Base-by-base conservation (phyloP, 2,113 vertebrate genomes). In the Cyphomyrus plagiostoma region DNA sequence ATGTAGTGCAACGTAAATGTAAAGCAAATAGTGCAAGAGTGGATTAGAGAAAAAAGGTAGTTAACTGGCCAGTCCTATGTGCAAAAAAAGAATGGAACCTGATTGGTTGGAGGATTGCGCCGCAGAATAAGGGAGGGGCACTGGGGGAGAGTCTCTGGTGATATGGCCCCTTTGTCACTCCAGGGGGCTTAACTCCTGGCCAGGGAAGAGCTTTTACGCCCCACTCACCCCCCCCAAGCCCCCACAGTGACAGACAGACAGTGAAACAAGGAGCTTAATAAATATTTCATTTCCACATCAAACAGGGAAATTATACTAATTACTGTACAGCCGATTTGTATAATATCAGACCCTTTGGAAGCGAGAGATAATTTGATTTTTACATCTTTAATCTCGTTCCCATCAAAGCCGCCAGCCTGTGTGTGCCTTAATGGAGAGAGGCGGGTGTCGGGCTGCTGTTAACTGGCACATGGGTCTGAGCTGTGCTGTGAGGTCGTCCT, bases 231-330 rank as follows among this genome's bases (percentile, higher is more conserved):
- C 87, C 58, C n/a, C 58, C 48, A 21, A 87, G 89, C 83, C 50
- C 2, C 35, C n/a, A 30, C 21, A 49, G 42, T 89, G 89, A 91
- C 19, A 50, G 86, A 91, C 19, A 50, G 89, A 90, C 86, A 80
- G 74, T 80, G 74, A 80, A 80, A 80, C 85, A 62, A 80, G 89
- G 90, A 91, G 50, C 86, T 62, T 86, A 21, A 86, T 88, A 83
- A 70, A 89, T 91, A 86, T 90, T 90, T 77, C 74, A 89, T 90
- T 90, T 50, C 19, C 48, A 89, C 87, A 90, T 91, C 89, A 90
- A 91, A 91, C 77, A 26, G 89, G 46, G 49, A 91, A 90, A 90
- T 91, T 90, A 90, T 48, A 82, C 87, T 90, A 91, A 91, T 90
- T 91, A 90, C 89, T 80, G 26, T 80, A 82, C 89, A 80, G 89